Evolutionary conservation across 2,113 vertebrate species (phyloP).

Genomic region (Colaptes auratus): DNA sequence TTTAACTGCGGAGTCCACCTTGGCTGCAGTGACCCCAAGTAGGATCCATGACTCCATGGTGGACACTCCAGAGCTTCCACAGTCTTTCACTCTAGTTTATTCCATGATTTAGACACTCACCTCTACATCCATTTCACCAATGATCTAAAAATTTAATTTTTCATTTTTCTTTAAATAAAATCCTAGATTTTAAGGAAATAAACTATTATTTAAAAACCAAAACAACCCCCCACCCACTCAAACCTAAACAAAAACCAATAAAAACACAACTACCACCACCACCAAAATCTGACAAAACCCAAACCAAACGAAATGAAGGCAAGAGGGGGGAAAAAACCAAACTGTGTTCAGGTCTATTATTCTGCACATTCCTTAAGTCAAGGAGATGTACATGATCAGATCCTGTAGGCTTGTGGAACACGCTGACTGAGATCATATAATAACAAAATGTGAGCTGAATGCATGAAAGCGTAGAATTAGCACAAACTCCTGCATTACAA

Average conservation of each 20-base stretch:
- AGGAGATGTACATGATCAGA: background rate
- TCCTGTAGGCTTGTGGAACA: background rate
- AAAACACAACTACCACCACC: too few relatives aligned
- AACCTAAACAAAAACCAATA: too few relatives aligned
- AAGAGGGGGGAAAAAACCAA: too few relatives aligned
- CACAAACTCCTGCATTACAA: background rate
- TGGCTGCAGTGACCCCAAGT: background rate
- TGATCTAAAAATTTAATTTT: background rate
- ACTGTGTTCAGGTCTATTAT: background rate
- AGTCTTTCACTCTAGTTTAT: background rate
- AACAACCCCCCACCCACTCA: too few relatives aligned
- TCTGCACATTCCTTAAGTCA: background rate
- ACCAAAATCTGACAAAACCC: too few relatives aligned
- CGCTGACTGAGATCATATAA: background rate
- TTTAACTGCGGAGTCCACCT: background rate
- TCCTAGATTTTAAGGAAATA: background rate
- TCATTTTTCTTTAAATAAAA: background rate
- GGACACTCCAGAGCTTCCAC: accelerated
- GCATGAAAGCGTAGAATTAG: background rate
- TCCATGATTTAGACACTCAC: background rate
- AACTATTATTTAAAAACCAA: background rate
- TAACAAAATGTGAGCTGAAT: background rate
- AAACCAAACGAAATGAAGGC: too few relatives aligned
- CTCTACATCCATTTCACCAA: accelerated
- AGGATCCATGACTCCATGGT: background rate